A percentile compares a stretch with the other conserved stretches of the same genome.
Evolutionary conservation across 2,113 vertebrate species (phyloP).

Genomic region (Gallinago undulata): DNA sequence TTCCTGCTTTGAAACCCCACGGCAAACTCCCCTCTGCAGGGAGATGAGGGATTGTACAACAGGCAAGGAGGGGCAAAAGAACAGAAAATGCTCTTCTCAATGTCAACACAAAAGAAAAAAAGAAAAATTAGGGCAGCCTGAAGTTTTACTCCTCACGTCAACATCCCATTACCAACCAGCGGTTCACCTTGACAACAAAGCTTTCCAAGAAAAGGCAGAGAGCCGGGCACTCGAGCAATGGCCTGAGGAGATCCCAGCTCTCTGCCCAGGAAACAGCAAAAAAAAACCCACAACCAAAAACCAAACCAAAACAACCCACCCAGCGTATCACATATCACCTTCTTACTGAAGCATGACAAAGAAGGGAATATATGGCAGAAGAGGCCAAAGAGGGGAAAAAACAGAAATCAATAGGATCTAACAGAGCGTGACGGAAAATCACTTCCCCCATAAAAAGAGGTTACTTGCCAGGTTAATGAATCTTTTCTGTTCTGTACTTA

Average conservation of each 20-base stretch:
- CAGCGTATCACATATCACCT: slow-evolving; percentile 46
- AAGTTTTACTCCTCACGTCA: not conserved
- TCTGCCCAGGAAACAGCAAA: not conserved
- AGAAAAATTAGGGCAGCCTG: not conserved
- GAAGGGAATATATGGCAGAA: slow-evolving; percentile 54
- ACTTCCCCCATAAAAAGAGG: slow-evolving; percentile 56
- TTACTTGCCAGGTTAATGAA: slow-evolving; percentile 68
- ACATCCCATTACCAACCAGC: not conserved
- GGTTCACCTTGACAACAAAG: slow-evolving; percentile 14
- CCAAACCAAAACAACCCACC: too few species aligned
- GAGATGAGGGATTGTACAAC: not conserved
- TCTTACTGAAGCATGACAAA: slow-evolving; percentile 50
- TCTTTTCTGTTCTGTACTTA: slow-evolving; percentile 65
- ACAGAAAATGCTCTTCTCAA: not conserved
- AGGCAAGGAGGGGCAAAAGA: not conserved
- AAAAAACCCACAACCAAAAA: not conserved
- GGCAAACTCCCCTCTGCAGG: not conserved
- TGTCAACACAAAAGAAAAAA: not conserved
- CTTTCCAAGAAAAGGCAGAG: slow-evolving; percentile 46
- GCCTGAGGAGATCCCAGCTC: slow-evolving; percentile 5
- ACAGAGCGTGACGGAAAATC: slow-evolving; percentile 59
- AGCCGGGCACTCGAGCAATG: not conserved
- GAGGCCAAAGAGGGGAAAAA: slow-evolving; percentile 53
- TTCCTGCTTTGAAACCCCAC: not conserved
- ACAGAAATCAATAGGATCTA: slow-evolving; percentile 60